Evolutionary conservation across 1,140 invertebrate genomes (phyloP).

Genomic region (Drosophila suzukii): DNA sequence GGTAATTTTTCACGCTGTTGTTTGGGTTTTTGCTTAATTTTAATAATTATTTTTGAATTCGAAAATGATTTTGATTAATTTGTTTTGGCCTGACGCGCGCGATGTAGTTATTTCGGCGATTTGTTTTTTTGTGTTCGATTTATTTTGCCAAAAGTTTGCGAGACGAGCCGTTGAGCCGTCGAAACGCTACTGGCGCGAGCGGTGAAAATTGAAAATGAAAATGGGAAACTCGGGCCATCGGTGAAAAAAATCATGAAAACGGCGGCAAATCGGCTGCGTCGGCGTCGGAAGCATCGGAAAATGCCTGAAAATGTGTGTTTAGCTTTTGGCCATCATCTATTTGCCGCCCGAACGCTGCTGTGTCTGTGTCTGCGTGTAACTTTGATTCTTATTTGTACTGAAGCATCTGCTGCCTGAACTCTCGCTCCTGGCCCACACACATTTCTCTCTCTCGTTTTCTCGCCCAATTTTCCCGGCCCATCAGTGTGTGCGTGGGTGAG

Average conservation of each 20-base stretch:
- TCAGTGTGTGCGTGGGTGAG: conserved; percentile 31
- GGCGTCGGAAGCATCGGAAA: conserved; percentile 69
- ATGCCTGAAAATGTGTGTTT: conserved; percentile 69
- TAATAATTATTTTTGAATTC: conserved; percentile 34
- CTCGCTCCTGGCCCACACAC: conserved; percentile 41
- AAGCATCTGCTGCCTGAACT: conserved; percentile 37
- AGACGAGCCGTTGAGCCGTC: conserved; percentile 83
- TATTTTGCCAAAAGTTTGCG: conserved; percentile 59
- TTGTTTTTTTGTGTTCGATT: conserved; percentile 8
- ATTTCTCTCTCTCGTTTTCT: conserved; percentile 20
- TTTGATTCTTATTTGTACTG: conserved; percentile 66
- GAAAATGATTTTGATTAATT: conserved; percentile 22
- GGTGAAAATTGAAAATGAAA: conserved; percentile 82
- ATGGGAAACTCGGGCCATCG: conserved; percentile 73
- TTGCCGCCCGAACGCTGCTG: conserved; percentile 23
- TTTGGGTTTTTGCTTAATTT: conserved; percentile 15
- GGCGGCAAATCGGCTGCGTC: conserved; percentile 68
- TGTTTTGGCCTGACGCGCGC: conserved; percentile 18
- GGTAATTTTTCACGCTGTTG: conserved; percentile 8
- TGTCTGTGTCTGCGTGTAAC: conserved; percentile 55
- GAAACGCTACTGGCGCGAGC: conserved; percentile 81
- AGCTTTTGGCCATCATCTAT: conserved; percentile 54
- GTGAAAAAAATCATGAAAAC: conserved; percentile 68
- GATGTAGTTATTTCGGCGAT: conserved; percentile 18
- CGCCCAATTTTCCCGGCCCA: conserved; percentile 13